Base-by-base conservation (phyloP, 2,888 invertebrate species). In the Eulithis prunata region DNA sequence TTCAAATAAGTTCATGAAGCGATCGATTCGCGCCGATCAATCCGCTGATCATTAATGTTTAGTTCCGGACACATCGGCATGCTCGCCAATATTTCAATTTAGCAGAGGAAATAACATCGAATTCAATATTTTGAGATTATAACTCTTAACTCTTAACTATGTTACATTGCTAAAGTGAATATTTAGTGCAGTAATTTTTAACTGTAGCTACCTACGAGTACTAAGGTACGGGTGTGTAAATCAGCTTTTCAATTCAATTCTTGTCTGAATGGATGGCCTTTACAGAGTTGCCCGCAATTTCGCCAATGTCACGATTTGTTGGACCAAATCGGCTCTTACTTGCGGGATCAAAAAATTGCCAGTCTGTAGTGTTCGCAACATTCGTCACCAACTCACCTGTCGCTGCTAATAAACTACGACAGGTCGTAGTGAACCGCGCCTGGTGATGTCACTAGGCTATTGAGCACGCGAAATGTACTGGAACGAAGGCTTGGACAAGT, bases 401-500 rank as follows among this genome's bases (percentile, higher is more conserved):
- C 68, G 60, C 63, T 36, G 51, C 21, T 64, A 71, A 68, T 68
- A 64, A 68, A 54, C 55, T 58, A 60, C 73, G 77, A 77, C 84
- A 85, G 84, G 82, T 83, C 75, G 69, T 79, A 80, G 75, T 75
- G 75, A 52, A 75, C 80, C 83, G 73, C 84, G 64, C 85, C 86
- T 78, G 64, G 76, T 86, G 85, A 86, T 80, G 78, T 86, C 86
- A 86, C 73, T 78, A 71, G 66, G 69, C 45, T 62, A 72, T 64
- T 69, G 66, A 64, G 12, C 61, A 58, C 51, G 57, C 57, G 45
- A 64, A 69, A 43, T 65, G 64, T 65, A 64, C 64, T 51, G 66
- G 66, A 68, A 71, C 69, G 56, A 63, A 65, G 66, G 62, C 46
- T 52, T 1, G 21, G 21, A 47, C 65, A 66, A 53, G 65, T 69